These are phyloP conservation scores for Clostera curtula DNA, from an alignment of 2,888 invertebrate species.

Conservation along the genomic window DNA sequence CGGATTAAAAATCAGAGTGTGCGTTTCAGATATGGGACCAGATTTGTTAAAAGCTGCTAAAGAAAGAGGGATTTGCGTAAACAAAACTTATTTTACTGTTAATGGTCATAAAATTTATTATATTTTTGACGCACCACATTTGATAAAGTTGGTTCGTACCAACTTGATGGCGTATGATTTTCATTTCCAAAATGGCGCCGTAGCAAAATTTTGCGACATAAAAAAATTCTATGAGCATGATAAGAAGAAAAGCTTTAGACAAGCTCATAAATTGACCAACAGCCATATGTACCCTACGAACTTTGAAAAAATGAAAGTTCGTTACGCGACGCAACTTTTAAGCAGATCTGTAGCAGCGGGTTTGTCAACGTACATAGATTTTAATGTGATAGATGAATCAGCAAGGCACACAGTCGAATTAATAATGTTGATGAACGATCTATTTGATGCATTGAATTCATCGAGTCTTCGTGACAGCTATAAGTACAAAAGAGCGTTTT, in stretches of 20 bases:
- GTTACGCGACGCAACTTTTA: conserved; percentile 21
- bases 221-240: conserved; percentile 18
- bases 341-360: conserved; percentile 22
- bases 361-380: conserved; percentile 10
- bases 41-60: conserved; percentile 14
- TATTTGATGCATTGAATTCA: too few relatives aligned
- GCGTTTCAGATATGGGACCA: conserved; percentile 10
- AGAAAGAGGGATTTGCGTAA: not conserved
- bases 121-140: conserved; percentile 22
- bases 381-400: conserved; percentile 1
- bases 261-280: conserved; percentile 22
- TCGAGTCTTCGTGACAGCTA: too few relatives aligned
- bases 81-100: conserved; percentile 16
- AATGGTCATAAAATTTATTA: conserved; percentile 21
- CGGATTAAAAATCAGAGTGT: conserved; percentile 14
- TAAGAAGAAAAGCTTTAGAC: conserved; percentile 11
- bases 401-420: conserved; percentile 3
- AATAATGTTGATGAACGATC: conserved; percentile 16
- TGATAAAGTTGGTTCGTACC: conserved; percentile 21
- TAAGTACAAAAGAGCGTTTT: too few relatives aligned
- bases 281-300: conserved; percentile 23
- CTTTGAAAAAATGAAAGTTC: conserved; percentile 20
- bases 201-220: conserved; percentile 23
- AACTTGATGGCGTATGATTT: conserved; percentile 22
- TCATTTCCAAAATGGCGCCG: conserved; percentile 12